Evolutionary conservation across 2,888 invertebrate species (phyloP).

Genomic region (Sialis lutaria): DNA sequence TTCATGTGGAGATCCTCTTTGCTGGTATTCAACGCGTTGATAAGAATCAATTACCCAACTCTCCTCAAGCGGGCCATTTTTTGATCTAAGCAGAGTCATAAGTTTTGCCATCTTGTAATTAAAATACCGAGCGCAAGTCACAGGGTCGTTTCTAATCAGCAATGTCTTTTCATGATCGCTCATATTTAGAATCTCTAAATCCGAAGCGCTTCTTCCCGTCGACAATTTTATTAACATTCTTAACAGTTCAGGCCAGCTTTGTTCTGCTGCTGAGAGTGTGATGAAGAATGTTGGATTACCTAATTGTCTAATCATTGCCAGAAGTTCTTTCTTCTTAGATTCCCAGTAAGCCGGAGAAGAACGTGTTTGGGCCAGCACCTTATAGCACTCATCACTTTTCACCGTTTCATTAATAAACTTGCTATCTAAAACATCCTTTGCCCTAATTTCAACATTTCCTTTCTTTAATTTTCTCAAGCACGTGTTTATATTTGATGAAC

Average conservation of each 20-base stretch:
- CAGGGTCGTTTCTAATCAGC: constrained; percentile 12
- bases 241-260: constrained; percentile 10
- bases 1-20: constrained; percentile 11
- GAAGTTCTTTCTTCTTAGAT: constrained; percentile 10
- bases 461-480: constrained; percentile 9
- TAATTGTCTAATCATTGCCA: constrained; percentile 11
- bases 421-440: constrained; percentile 5
- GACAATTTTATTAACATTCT: constrained; percentile 5
- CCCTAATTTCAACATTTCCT: constrained; percentile 2
- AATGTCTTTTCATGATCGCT: too few species aligned
- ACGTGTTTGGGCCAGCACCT: constrained; percentile 6
- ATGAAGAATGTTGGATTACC: constrained; percentile 11
- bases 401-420: constrained; percentile 6
- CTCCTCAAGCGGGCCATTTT: constrained; percentile 8
- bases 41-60: constrained; percentile 8
- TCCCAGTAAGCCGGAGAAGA: constrained; percentile 11
- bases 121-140: constrained; percentile 12
- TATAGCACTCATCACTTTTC: constrained; percentile 7
- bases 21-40: constrained; percentile 13
- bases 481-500: constrained; percentile 8
- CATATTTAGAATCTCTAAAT: not conserved
- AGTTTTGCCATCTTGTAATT: constrained; percentile 7
- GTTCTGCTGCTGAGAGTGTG: constrained; percentile 10
- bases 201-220: constrained; percentile 1
- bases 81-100: constrained; percentile 4